A percentile compares a stretch with the other conserved stretches of the same genome.
Conservation (phyloP, 2,113 vertebrate genomes). For the Myotis lucifugus region DNA sequence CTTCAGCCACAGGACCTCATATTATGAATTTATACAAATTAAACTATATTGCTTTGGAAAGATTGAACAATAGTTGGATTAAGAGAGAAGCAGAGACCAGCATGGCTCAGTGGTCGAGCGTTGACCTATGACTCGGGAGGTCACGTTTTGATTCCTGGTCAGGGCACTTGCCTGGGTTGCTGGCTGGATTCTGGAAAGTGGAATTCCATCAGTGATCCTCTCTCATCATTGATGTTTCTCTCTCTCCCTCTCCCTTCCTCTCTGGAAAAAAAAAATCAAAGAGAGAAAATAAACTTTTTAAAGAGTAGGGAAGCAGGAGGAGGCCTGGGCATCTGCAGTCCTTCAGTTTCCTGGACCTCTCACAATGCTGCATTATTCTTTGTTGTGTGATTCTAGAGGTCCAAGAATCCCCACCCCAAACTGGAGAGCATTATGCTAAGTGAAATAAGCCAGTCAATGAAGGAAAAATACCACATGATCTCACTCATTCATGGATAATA, state of each 20-base stretch:
- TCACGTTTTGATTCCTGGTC: too few species aligned
- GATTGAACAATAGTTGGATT: not conserved
- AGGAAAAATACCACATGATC: too few species aligned
- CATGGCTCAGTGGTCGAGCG: too few species aligned
- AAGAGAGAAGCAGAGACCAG: not conserved
- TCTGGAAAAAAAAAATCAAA: not conserved
- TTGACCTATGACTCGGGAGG: too few species aligned
- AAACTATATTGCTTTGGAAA: not conserved
- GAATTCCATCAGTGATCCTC: too few species aligned
- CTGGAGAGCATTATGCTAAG: too few species aligned
- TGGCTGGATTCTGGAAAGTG: too few species aligned
- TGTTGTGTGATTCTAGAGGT: not conserved
- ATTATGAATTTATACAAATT: not conserved
- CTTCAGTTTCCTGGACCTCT: not conserved
- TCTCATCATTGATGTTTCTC: too few species aligned
- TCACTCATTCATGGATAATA: too few species aligned
- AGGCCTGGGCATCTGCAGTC: not conserved
- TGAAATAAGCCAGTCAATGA: too few species aligned
- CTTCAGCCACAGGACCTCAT: not conserved
- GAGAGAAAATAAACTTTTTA: not conserved
- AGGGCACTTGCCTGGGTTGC: too few species aligned
- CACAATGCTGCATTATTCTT: not conserved
- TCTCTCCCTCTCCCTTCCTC: too few species aligned
- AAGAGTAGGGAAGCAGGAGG: not conserved
- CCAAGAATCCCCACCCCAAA: not conserved